Percentiles rank a stretch among this genome's conserved stretches.
phyloP scores from a whole-genome alignment of 2,888 invertebrate species.

The Biston betularia region DNA sequence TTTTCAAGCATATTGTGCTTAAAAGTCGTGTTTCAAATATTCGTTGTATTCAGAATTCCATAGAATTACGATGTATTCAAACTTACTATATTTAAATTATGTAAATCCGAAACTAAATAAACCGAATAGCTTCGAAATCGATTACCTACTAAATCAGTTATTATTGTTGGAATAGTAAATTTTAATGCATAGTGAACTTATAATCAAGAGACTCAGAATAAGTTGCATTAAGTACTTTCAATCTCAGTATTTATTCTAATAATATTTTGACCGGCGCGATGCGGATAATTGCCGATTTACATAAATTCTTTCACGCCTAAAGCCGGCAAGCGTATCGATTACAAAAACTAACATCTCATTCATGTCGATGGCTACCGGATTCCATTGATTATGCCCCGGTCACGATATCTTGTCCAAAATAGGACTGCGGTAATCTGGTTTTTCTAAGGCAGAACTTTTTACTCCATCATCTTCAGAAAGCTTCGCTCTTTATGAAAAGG shows the following conservation, averaged over 20 bases:
- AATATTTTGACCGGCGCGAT: slow-evolving; percentile 19
- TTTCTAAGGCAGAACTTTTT: slow-evolving; percentile 13
- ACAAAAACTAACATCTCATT: slow-evolving; percentile 42
- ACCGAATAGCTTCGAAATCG: slow-evolving; percentile 2
- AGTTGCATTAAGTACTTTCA: slow-evolving; percentile 9
- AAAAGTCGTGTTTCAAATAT: no score
- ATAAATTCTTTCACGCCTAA: slow-evolving; percentile 44
- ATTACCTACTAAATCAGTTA: slow-evolving; percentile 8
- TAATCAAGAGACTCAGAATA: background rate
- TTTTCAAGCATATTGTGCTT: no score
- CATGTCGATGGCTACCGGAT: slow-evolving; percentile 37
- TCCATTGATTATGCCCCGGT: slow-evolving; percentile 38
- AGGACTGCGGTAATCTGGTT: slow-evolving; percentile 28
- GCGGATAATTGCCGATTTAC: slow-evolving; percentile 34
- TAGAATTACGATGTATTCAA: no score
- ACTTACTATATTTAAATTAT: no score
- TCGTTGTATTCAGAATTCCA: no score
- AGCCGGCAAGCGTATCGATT: slow-evolving; percentile 26
- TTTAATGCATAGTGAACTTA: background rate
- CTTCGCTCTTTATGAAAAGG: background rate
- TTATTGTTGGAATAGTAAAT: background rate
- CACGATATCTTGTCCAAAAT: slow-evolving; percentile 38
- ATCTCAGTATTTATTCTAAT: slow-evolving; percentile 16
- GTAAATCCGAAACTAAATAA: background rate
- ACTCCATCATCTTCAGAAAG: background rate